Evolutionary conservation across 2,113 vertebrate genomes (phyloP), one percentile per base, ranked within the genome.

Genomic region (Empidonax alnorum): DNA sequence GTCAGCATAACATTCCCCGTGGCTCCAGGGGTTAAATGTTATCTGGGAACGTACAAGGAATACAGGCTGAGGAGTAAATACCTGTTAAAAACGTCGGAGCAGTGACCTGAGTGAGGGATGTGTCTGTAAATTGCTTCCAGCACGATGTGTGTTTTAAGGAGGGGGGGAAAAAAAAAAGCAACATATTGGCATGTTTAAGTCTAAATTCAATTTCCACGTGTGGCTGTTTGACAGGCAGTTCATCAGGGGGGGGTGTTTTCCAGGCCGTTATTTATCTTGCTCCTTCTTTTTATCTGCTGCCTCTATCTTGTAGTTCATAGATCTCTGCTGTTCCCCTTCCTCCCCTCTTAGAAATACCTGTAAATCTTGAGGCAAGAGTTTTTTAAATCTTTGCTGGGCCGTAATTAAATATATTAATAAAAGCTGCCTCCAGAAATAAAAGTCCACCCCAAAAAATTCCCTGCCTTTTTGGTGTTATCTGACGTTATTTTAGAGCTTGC

Each of bases 11-110:
- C 17, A 8, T 79, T 89, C 89, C 80, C 72, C 33, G 14, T 53
- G 87, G 30, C 68, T 91, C 47, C 75, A 52, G 82, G 59, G 91
- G 87, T 95, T 77, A 84, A 93, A 62, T 72, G 94, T 95, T 94
- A 92, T 95, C 96, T 89, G 18, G 75, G 68, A 93, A 73, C 50
- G 33, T 35, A 31, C 41, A 35, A 65, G 49, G 68, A 74, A 77
- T 73, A 69, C 23, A 85, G 84, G 56, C 56, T 3, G 23, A 87
- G 85, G 62, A 69, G 92, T 86, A 93, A 84, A 96, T 69, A 75
- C 75, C 86, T 55, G 71, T 75, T 56, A 15, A 95, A 89, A 89
- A 85, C 84, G 62, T 77, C 96, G 79, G 77, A 92, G 87, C 85
- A 62, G 82, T 52, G 15, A n/a, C 52, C 47, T 71, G 27, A 84